A percentile compares a stretch with the other conserved stretches of the same genome.
These are phyloP conservation scores for Koerneria pararmatus DNA, from an alignment of 2,888 invertebrate genomes.

Conservation along the genomic window DNA sequence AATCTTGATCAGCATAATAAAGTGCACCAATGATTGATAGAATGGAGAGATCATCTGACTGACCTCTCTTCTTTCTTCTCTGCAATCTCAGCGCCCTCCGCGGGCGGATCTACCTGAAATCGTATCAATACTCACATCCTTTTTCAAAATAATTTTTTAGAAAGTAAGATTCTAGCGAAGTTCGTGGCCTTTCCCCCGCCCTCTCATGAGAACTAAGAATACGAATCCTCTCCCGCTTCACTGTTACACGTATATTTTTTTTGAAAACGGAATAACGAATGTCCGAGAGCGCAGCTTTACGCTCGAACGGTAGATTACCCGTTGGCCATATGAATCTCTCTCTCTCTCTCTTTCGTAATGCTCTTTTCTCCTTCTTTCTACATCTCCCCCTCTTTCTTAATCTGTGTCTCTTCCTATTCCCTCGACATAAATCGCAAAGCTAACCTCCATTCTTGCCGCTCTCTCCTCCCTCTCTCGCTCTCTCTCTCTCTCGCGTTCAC, in stretches of 20 bases:
- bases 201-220: too few species aligned
- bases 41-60: background rate
- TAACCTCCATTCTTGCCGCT: constrained; percentile 13
- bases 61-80: constrained; percentile 28
- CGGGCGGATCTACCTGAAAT: background rate
- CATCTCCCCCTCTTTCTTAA: constrained; percentile 37
- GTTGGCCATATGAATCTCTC: constrained; percentile 12
- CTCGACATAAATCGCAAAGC: too few species aligned
- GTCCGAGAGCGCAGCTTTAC: too few species aligned
- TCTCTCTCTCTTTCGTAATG: constrained; percentile 63
- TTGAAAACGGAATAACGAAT: too few species aligned
- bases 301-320: too few species aligned
- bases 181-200: too few species aligned
- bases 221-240: too few species aligned
- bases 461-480: constrained; percentile 12
- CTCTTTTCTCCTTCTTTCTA: constrained; percentile 60
- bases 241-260: too few species aligned
- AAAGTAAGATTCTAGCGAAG: too few species aligned
- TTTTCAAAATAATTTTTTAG: too few species aligned
- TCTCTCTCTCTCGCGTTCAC: constrained; percentile 64
- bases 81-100: constrained; percentile 18
- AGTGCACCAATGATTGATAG: background rate
- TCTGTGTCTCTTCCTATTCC: constrained; percentile 21
- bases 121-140: too few species aligned
- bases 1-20: background rate